Base-by-base conservation (phyloP, 2,113 vertebrate species). In the Anas platyrhynchos region DNA sequence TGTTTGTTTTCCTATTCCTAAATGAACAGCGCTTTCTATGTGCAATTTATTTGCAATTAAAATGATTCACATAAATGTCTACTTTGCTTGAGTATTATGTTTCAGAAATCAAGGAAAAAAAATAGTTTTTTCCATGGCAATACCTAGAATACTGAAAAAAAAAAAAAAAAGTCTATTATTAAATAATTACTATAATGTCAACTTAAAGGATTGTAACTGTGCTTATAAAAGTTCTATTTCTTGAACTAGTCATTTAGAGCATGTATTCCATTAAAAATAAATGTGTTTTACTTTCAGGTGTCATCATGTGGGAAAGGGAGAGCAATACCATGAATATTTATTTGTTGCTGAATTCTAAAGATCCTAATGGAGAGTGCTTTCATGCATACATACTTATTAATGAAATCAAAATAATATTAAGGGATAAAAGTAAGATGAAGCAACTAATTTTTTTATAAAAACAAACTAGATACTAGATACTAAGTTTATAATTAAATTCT, bases 201-300 rank as follows among this genome's bases (percentile, higher is more conserved):
- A 16, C 27, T 84, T 88, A 74, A 77, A 74, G 17, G 46, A 12
- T 32, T 77, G 20, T 12, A 66, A n/a, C 8, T 11, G 4, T 31
- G 68, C 3, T 59, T 13, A 32, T 63, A 31, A 63, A 86, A 77
- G 56, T 81, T 81, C 10, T 1, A 11, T 71, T 94, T 90, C 50
- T 88, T 88, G 41, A 88, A 66, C 17, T 48, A 58, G 50, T 78
- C 0, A 84, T 87, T 91, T 75, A 59, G 22, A 91, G 6, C 4
- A 63, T 78, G 25, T 46, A 82, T 94, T 81, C 34, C 62, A 81
- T 79, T 89, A 84, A 82, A 94, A 82, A 82, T 50, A 72, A 78
- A 91, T n/a, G 15, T 50, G 7, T 31, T 91, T 88, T 81, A 69
- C 9, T 50, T 88, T 88, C 63, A 83, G 50, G n/a, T 86, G 36